Conservation (phyloP, 2,888 invertebrate species). For the Prostheceraeus crozeri region DNA sequence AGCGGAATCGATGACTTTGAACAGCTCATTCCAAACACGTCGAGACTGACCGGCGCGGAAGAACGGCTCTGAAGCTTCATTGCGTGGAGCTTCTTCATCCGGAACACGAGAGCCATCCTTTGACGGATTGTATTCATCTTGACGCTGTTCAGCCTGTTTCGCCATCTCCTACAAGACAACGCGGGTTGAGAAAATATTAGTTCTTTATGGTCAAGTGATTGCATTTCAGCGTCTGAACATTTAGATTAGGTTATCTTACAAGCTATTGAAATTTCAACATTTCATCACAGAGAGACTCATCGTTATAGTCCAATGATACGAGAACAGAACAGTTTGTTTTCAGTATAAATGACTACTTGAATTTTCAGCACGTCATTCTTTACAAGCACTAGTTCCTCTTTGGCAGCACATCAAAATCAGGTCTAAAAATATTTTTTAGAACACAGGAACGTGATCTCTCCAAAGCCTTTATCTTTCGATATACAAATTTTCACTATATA, state of each 20-base stretch:
- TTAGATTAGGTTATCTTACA: background rate
- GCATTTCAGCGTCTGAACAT: background rate
- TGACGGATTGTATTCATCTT: slow-evolving; percentile 69
- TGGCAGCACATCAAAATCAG: no score
- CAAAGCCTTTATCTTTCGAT: no score
- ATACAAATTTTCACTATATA: no score
- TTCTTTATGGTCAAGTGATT: background rate
- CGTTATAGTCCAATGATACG: no score
- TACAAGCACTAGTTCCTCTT: no score
- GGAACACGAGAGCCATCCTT: slow-evolving; percentile 77
- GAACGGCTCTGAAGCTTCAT: slow-evolving; percentile 78
- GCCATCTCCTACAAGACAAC: slow-evolving; percentile 3
- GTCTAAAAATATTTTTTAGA: no score
- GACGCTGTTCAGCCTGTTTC: slow-evolving; percentile 64
- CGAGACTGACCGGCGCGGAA: slow-evolving; percentile 70
- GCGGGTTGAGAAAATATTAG: background rate
- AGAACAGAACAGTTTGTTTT: no score
- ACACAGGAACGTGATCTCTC: no score
- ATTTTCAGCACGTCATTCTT: no score
- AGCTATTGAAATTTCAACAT: no score
- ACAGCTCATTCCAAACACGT: slow-evolving; percentile 96
- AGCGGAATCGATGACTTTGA: slow-evolving; percentile 94
- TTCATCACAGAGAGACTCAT: no score
- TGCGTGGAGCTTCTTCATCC: slow-evolving; percentile 68
- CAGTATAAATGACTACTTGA: no score